Evolutionary conservation across 37 sponge, comb jelly and placozoan genomes (phyloP).

Genomic region (Hormiphora californensis): DNA sequence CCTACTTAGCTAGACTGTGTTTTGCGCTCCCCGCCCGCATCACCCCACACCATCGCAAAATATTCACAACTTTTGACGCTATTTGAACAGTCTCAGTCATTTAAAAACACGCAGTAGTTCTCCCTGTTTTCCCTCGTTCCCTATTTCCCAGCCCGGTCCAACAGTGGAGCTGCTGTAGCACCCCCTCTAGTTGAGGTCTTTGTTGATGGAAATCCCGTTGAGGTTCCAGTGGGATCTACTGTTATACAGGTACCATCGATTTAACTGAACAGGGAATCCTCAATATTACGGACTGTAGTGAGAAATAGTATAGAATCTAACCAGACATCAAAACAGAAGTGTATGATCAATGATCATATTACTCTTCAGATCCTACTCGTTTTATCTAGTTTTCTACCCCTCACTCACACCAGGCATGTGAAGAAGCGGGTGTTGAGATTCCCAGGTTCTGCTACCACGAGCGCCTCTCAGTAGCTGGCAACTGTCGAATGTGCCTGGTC

Average conservation of each 20-base stretch:
- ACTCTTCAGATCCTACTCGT: background rate
- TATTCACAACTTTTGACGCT: too few relatives aligned
- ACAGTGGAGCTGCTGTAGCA: constrained; percentile 43
- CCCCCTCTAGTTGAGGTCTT: constrained; percentile 84
- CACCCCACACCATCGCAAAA: too few relatives aligned
- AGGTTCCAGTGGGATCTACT: constrained; percentile 82
- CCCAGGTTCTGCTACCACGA: constrained; percentile 97
- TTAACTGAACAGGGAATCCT: too few relatives aligned
- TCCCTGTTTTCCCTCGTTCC: background rate
- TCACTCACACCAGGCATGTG: constrained; percentile 71
- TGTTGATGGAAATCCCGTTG: constrained; percentile 74
- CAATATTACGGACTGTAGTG: too few relatives aligned
- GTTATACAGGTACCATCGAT: constrained; percentile 67
- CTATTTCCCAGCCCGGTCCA: background rate
- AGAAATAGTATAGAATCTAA: too few relatives aligned
- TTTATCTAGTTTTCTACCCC: background rate
- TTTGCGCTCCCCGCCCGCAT: too few relatives aligned
- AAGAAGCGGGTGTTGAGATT: constrained; percentile 80
- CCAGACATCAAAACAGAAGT: background rate
- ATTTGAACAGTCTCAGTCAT: too few relatives aligned
- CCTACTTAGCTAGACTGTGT: too few relatives aligned
- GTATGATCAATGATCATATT: background rate
- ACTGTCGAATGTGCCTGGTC: constrained; percentile 96
- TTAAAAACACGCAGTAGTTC: too few relatives aligned
- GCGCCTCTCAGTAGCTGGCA: constrained; percentile 88